Base-by-base conservation (phyloP, 2,888 invertebrate genomes). In the Icerya purchasi region DNA sequence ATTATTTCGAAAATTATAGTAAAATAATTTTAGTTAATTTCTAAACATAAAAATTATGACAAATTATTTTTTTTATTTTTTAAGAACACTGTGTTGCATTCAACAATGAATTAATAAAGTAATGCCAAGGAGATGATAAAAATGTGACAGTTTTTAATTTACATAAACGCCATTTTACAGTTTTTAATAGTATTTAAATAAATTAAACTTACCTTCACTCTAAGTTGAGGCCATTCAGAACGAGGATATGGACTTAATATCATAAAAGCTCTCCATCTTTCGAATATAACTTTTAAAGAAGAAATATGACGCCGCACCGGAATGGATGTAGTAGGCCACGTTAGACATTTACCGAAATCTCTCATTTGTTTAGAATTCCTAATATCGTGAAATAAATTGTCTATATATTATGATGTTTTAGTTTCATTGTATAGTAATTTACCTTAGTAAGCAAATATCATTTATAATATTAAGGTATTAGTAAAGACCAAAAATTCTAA, bases 241-340 rank as follows among this genome's bases (percentile, higher is more conserved):
- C 79, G 74, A 1, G 89, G 90, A 64, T 91, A 79, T 61, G 82
- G 82, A 66, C 78, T 76, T n/a, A 96, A 77, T 58, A 88, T 80
- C 78, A 87, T 87, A 72, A 77, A 82, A 0, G 92, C 93, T 61
- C 91, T 76, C 94, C 94, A 96, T 65, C 84, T 76, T n/a, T 82
- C 77, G 68, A 78, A 84, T 18, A 84, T 78, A 56, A 74, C 73
- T 59, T 76, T 77, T 62, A 86, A 73, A 21, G 78, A 70, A 1
- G 78, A 73, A 18, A 83, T 78, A 1, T 80, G 80, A 19, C 76
- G 71, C 54, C 79, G 75, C 0, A 86, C 77, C 0, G 83, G 78
- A 22, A 81, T 77, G 3, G 90, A 83, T 8, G 86, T 82, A 1
- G 74, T 70, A 0, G 94, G 93, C 96, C 96, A 96, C 50, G 75